phyloP scores from a whole-genome alignment of 2,888 invertebrate species.

The Osmoderma eremita region DNA sequence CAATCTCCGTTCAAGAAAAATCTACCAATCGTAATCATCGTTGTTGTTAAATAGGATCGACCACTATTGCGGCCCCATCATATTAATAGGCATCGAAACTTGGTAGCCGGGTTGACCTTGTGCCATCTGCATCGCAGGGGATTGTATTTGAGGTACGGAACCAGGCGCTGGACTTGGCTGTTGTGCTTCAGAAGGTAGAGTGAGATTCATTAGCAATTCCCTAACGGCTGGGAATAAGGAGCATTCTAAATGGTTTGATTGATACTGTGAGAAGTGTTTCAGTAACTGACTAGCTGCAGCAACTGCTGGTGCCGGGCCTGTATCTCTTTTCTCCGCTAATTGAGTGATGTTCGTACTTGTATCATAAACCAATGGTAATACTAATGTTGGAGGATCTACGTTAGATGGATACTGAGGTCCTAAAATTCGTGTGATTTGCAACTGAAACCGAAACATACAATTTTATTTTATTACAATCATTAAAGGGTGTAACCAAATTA shows the following conservation, averaged over 20 bases:
- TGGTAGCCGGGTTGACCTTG: constrained; percentile 63
- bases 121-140: constrained; percentile 69
- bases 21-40: constrained; percentile 34
- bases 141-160: constrained; percentile 67
- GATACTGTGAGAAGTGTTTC: constrained; percentile 80
- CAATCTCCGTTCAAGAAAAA: no score
- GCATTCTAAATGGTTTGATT: constrained; percentile 77
- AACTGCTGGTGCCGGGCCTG: constrained; percentile 69
- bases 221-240: constrained; percentile 91
- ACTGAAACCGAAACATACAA: constrained; percentile 63
- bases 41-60: constrained; percentile 24
- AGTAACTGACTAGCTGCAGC: constrained; percentile 73
- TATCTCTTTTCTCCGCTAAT: constrained; percentile 84
- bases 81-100: constrained; percentile 62
- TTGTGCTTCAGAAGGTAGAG: constrained; percentile 81
- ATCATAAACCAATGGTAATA: constrained; percentile 92
- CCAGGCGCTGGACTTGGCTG: constrained; percentile 64
- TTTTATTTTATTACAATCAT: neutral
- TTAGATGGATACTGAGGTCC: constrained; percentile 68
- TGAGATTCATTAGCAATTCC: constrained; percentile 86
- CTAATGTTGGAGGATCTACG: constrained; percentile 77
- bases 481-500: constrained; percentile 22
- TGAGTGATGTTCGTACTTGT: constrained; percentile 86
- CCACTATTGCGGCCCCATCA: constrained; percentile 60
- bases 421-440: constrained; percentile 77